Conservation (phyloP, 1,140 invertebrate genomes). For the Chymomyza costata region DNA sequence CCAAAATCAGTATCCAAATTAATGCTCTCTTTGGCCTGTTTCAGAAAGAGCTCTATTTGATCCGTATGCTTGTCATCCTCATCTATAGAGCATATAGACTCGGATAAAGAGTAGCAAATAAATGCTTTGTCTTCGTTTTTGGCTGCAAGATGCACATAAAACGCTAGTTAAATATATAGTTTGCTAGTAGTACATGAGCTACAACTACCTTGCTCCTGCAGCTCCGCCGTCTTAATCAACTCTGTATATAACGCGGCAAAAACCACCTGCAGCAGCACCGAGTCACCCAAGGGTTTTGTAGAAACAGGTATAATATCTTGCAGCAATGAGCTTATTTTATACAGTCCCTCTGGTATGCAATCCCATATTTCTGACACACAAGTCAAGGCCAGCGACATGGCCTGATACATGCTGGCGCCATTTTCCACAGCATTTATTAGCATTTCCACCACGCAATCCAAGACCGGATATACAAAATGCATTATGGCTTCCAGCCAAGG, state of each 20-base stretch:
- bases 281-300: constrained; percentile 80
- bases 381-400: constrained; percentile 83
- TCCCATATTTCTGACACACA: constrained; percentile 82
- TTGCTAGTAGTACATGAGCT: not conserved
- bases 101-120: constrained; percentile 79
- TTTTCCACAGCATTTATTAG: constrained; percentile 80
- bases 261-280: constrained; percentile 82
- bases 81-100: constrained; percentile 86
- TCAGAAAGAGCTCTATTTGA: constrained; percentile 80
- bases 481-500: constrained; percentile 84
- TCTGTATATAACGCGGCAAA: constrained; percentile 79
- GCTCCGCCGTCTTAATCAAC: constrained; percentile 76
- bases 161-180: not conserved
- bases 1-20: constrained; percentile 60
- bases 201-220: constrained; percentile 73
- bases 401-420: constrained; percentile 85
- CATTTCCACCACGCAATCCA: constrained; percentile 80
- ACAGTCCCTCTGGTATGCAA: constrained; percentile 78
- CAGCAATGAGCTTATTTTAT: constrained; percentile 77
- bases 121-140: constrained; percentile 52
- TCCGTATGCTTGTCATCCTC: constrained; percentile 84
- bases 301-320: constrained; percentile 82
- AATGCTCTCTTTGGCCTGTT: constrained; percentile 76
- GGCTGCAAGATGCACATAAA: constrained; percentile 14
- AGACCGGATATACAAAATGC: constrained; percentile 78